Evolutionary conservation across 1,140 invertebrate genomes (phyloP), one percentile per base, ranked within the genome.

Genomic region (Parasteatoda tepidariorum): DNA sequence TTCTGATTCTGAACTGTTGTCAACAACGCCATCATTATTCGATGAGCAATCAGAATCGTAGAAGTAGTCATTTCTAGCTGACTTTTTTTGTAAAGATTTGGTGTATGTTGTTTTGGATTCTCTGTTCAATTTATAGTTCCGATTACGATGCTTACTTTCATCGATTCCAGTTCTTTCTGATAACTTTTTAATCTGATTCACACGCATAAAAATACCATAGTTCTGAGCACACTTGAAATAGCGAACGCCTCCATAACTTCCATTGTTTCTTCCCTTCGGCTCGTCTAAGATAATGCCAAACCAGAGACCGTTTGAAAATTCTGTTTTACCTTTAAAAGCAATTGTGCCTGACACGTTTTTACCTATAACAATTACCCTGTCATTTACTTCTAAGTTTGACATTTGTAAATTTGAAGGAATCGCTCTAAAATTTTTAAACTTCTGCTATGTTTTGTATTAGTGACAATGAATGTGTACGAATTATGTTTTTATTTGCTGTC

Each of bases 201-300:
- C 93, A 59, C 95, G 91, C 2, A 96, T 94, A 89, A 97, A 97
- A 89, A 95, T 94, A 48, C 96, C 86, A 34, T 70, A 48, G 57
- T 86, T 86, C 28, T 86, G 83, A 5, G 54, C 2, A 67, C 87
- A 88, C 86, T 94, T 92, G 89, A 97, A 97, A 89, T 97, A 97
- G 24, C 91, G 89, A 86, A 94, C 93, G n/a, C 94, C 95, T 87
- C 95, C 92, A 30, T 97, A 92, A 48, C 93, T 93, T n/a, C 96
- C 96, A 91, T 96, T 97, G 87, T 97, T 97, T 89, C 96, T 97
- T 41, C 96, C 96, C 89, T 95, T 96, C 0, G 96, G 92, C 87
- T 96, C 95, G 88, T 97, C 95, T 70, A 98, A 90, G 85, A 96
- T 93, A 4, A 98, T 92, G 9, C 96, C 96, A 85, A 97, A 93